Evolutionary conservation across 1,140 invertebrate genomes (phyloP), one percentile per base, ranked within the genome.

Genomic region (Drosophila sp.): DNA sequence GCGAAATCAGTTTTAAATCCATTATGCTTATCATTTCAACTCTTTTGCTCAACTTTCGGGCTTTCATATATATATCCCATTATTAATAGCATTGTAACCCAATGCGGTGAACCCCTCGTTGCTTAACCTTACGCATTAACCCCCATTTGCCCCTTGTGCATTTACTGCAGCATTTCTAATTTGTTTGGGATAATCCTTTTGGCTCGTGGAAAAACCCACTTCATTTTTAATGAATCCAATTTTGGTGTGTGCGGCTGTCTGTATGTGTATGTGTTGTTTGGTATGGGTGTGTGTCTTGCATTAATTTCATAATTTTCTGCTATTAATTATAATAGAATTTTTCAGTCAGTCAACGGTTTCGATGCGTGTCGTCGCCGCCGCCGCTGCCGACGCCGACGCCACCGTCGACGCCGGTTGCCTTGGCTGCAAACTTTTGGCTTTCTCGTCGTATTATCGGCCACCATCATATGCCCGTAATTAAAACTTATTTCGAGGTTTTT

Each of bases 271-370:
- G 13, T 57, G 11, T 45, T 41, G 27, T 13, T 7, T 38, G 8
- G 27, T 38, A 38, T 72, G 45, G 71, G 54, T 45, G 64, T 51
- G 76, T 64, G 54, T 76, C 87, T 82, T 87, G 82, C 82, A 87
- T 87, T 87, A 87, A 87, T 87, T 87, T 87, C 79, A 89, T 89
- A 87, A 87, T 87, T 87, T 87, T 89, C 66, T 79, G 82, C 82
- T 89, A 87, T 87, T 87, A 87, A 87, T 87, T 87, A 87, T 87
- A 87, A 87, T 87, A 87, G 82, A 87, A 87, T 89, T 87, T 87
- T 89, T 87, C 82, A 87, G 82, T 89, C 78, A 78, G 81, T 82
- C 82, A 78, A 70, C 78, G 78, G 53, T 62, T 72, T 72, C 70
- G 70, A 72, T 46, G 69, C 2, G 41, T 4, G 21, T 4, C 21